Evolutionary conservation across 1,140 invertebrate species (phyloP).

Genomic region (Zaprionus davidi): DNA sequence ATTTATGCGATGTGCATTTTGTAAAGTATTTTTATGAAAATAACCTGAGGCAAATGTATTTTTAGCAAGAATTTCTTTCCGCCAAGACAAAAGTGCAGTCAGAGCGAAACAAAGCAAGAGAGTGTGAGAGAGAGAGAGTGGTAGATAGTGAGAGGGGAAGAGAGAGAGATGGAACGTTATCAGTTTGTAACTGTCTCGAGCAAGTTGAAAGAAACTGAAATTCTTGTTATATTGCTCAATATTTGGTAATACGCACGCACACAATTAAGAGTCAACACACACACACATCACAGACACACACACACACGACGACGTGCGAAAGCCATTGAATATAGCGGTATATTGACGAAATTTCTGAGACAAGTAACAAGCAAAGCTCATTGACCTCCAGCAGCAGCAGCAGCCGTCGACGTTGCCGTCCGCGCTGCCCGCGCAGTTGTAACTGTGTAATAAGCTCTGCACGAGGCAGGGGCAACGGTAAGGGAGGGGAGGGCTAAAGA

Average conservation of each 20-base stretch:
- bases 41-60: constrained; percentile 62
- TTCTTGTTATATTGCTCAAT: constrained; percentile 80
- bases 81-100: constrained; percentile 31
- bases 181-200: constrained; percentile 60
- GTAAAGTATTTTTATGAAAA: constrained; percentile 60
- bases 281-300: constrained; percentile 33
- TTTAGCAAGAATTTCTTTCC: constrained; percentile 60
- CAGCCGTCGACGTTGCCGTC: constrained; percentile 11
- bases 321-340: constrained; percentile 80
- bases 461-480: background rate
- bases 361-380: constrained; percentile 78
- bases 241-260: constrained; percentile 72
- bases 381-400: constrained; percentile 70
- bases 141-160: constrained; percentile 9
- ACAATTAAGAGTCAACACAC: constrained; percentile 24
- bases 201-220: constrained; percentile 78
- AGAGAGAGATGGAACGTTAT: constrained; percentile 26
- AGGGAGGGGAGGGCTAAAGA: background rate
- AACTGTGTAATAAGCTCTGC: constrained; percentile 70
- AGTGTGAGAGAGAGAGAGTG: background rate
- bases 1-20: constrained; percentile 67
- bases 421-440: constrained; percentile 44
- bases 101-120: background rate
- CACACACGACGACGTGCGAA: constrained; percentile 55
- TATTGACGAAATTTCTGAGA: constrained; percentile 81